phyloP scores from a whole-genome alignment of 2,113 vertebrate species.

The Corythaixoides concolor region DNA sequence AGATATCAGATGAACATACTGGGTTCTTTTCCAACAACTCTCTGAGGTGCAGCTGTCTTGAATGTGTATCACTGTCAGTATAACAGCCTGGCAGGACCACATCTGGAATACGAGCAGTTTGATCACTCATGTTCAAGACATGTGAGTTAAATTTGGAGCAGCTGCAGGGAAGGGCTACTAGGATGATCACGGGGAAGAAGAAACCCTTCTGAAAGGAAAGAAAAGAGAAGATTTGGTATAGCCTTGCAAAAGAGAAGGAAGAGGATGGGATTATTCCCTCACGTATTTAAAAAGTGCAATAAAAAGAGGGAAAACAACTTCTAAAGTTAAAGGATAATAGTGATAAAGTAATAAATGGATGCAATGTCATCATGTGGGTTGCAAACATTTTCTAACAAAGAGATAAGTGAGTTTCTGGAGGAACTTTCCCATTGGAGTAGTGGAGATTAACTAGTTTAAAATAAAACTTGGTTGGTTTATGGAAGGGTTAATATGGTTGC shows the following conservation, averaged over 20 bases:
- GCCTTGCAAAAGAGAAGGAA: neutral
- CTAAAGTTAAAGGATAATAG: neutral
- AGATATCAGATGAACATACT: neutral
- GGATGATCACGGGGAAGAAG: neutral
- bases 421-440: neutral
- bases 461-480: neutral
- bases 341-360: neutral
- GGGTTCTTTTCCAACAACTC: neutral
- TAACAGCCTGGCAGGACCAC: neutral
- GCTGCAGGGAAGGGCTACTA: neutral
- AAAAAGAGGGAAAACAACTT: neutral
- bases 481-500: neutral
- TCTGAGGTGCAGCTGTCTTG: conserved; percentile 10
- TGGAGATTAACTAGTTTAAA: neutral
- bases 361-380: neutral
- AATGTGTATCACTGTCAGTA: neutral
- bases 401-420: neutral
- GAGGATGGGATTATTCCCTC: neutral
- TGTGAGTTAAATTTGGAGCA: conserved; percentile 12
- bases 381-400: neutral
- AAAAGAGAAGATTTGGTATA: neutral
- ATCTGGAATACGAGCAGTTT: neutral
- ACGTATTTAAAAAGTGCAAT: neutral
- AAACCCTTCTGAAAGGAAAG: neutral
- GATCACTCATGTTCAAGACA: neutral